Conservation (phyloP, 2,888 invertebrate species). For the Pammene aurita region DNA sequence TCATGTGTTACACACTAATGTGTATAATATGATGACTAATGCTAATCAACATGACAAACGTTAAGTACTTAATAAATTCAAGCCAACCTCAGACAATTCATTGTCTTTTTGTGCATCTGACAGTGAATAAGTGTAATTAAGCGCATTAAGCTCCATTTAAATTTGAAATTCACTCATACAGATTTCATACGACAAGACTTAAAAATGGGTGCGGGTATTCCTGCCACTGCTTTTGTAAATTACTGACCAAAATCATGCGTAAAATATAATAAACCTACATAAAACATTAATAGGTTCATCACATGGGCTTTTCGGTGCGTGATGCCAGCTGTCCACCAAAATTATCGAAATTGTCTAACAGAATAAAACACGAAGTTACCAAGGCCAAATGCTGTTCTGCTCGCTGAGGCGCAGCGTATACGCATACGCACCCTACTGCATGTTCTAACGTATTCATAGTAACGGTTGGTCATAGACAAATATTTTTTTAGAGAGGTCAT, state of each 20-base stretch:
- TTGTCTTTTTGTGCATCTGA: conserved; percentile 5
- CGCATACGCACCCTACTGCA: conserved; percentile 5
- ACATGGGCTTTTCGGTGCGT: conserved; percentile 4
- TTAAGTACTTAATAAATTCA: neutral
- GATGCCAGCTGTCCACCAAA: conserved; percentile 13
- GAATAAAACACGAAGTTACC: conserved; percentile 18
- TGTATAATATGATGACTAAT: neutral
- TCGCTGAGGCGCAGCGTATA: conserved; percentile 25
- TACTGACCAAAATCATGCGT: neutral
- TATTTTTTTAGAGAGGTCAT: neutral
- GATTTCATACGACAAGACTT: neutral
- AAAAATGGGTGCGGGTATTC: neutral
- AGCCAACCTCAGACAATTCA: conserved; percentile 9
- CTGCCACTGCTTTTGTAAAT: neutral
- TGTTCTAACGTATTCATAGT: conserved; percentile 21
- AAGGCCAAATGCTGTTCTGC: conserved; percentile 17
- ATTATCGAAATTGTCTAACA: conserved; percentile 21
- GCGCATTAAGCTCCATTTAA: neutral
- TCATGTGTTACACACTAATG: too few species aligned
- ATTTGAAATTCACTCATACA: neutral
- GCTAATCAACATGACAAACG: neutral
- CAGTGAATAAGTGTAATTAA: conserved; percentile 12
- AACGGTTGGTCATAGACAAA: conserved; percentile 21
- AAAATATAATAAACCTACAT: neutral
- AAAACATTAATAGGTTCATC: conserved; percentile 4